Evolutionary conservation across 2,113 vertebrate genomes (phyloP).

Genomic region (Crotalus viridis): DNA sequence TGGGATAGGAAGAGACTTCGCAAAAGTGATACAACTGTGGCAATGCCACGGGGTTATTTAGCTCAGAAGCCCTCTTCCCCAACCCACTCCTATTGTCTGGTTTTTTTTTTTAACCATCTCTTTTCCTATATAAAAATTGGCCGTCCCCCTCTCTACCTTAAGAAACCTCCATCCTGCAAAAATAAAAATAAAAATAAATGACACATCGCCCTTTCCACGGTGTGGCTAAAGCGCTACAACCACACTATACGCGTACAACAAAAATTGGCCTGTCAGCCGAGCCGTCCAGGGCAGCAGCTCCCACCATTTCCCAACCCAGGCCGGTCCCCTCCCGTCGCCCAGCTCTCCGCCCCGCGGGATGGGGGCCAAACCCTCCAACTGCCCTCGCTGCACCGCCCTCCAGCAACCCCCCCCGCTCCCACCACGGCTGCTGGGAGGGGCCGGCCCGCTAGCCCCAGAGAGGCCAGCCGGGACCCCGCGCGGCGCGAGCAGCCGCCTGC

Average conservation of each 20-base stretch:
- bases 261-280: background rate
- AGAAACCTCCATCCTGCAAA: too few species aligned
- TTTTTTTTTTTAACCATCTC: background rate
- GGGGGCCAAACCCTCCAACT: background rate
- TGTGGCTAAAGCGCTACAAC: background rate
- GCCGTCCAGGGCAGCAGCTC: background rate
- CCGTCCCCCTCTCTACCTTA: background rate
- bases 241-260: background rate
- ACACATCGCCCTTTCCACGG: background rate
- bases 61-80: background rate
- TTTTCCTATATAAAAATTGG: background rate
- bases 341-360: background rate
- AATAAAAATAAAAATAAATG: too few species aligned
- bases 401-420: background rate
- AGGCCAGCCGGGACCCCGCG: background rate
- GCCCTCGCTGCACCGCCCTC: background rate
- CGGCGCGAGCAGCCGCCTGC: background rate
- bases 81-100: background rate
- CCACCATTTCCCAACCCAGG: background rate
- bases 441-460: background rate
- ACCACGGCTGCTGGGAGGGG: background rate
- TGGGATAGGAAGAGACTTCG: background rate
- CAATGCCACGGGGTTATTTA: background rate
- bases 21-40: background rate
- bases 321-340: background rate